Percentiles rank a stretch among this genome's conserved stretches.
phyloP scores from a whole-genome alignment of 2,113 vertebrate species.

The Toxostoma redivivum region DNA sequence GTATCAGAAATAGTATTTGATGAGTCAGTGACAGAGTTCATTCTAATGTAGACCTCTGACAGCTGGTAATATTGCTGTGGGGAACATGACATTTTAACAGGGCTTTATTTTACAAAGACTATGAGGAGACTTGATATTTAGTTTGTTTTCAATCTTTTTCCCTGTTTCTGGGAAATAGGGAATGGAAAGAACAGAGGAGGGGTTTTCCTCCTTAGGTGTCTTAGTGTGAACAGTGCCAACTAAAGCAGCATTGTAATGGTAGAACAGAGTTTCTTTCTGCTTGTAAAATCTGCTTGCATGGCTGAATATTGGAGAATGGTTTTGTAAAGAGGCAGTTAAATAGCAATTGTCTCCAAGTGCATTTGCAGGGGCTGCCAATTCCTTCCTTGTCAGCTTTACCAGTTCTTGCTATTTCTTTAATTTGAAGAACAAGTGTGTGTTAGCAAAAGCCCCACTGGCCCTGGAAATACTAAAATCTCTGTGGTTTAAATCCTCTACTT shows the following conservation, averaged over 20 bases:
- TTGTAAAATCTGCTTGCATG: not conserved
- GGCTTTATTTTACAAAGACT: not conserved
- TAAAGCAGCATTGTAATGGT: not conserved
- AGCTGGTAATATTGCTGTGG: not conserved
- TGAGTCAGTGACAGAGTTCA: not conserved
- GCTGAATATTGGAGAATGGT: not conserved
- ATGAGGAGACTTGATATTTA: not conserved
- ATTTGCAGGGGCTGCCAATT: not conserved
- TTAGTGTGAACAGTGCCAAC: rapidly evolving
- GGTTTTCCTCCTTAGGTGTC: not conserved
- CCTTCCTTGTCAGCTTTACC: not conserved
- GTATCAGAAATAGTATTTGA: not conserved
- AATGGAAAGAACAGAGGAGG: not conserved
- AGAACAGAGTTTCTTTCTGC: not conserved
- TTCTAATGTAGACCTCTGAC: not conserved
- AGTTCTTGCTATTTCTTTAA: not conserved
- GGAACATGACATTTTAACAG: not conserved
- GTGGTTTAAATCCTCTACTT: not conserved
- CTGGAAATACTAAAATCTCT: too few relatives aligned
- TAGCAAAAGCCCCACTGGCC: not conserved
- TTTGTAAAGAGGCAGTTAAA: not conserved
- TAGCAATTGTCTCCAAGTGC: not conserved
- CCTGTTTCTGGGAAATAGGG: not conserved
- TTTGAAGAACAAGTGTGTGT: not conserved
- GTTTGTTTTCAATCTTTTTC: not conserved